A percentile compares a stretch with the other conserved stretches of the same genome.
Conservation (phyloP, 2,113 vertebrate species). For the Alexandromys fortis region DNA sequence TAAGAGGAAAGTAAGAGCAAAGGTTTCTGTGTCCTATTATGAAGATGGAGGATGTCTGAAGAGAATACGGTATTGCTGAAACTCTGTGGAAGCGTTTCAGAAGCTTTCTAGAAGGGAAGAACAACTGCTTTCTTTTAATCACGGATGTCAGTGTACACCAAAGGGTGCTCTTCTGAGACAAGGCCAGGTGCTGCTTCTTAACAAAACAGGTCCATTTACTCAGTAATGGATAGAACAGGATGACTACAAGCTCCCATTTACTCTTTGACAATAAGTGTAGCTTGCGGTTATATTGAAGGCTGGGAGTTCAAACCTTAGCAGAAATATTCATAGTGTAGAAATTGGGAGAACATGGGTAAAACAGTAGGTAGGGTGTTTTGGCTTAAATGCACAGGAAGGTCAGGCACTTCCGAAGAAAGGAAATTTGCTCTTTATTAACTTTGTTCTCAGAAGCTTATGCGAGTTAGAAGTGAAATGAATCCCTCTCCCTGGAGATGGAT, state of each 20-base stretch:
- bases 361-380: neutral
- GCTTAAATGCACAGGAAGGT: neutral
- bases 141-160: neutral
- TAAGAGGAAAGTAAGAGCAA: neutral
- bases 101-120: neutral
- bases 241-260: neutral
- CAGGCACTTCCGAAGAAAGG: neutral
- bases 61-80: neutral
- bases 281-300: neutral
- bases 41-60: neutral
- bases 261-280: neutral
- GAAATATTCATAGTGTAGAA: slow-evolving; percentile 6
- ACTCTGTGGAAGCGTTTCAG: neutral
- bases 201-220: neutral
- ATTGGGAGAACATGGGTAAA: neutral
- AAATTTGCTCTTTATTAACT: slow-evolving; percentile 22
- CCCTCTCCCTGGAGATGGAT: neutral
- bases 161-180: slow-evolving; percentile 3
- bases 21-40: neutral
- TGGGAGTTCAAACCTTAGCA: neutral
- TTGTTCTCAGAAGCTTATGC: slow-evolving; percentile 10
- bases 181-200: neutral
- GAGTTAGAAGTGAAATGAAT: slow-evolving; percentile 64
- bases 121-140: neutral
- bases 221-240: neutral